Conservation (phyloP, 1,140 invertebrate species). For the Physella acuta region DNA sequence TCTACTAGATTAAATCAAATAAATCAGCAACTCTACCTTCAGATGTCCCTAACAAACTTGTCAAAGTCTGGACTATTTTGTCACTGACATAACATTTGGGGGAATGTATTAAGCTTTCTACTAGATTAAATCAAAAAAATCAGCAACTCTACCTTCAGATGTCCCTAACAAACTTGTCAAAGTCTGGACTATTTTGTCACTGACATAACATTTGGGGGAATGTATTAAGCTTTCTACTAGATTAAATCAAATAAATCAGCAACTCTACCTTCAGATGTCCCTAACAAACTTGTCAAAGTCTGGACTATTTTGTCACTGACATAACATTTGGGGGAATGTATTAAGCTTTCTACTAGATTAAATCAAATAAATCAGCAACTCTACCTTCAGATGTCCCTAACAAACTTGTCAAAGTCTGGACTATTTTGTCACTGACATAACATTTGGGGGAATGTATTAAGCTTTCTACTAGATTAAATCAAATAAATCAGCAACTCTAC, state of each 20-base stretch:
- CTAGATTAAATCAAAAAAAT: too few species aligned
- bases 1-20: too few species aligned
- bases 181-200: conserved; percentile 69
- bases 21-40: conserved; percentile 33
- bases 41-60: conserved; percentile 26
- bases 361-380: conserved; percentile 21
- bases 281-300: conserved; percentile 60
- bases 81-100: conserved; percentile 67
- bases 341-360: not conserved
- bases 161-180: conserved; percentile 55
- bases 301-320: conserved; percentile 70
- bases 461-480: not conserved
- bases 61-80: conserved; percentile 70
- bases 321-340: too few species aligned
- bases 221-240: too few species aligned
- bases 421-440: conserved; percentile 68
- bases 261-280: conserved; percentile 32
- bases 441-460: too few species aligned
- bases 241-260: too few species aligned
- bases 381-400: conserved; percentile 29
- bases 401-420: conserved; percentile 64
- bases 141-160: conserved; percentile 31
- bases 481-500: conserved; percentile 28
- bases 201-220: too few species aligned
- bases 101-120: too few species aligned